phyloP scores from a whole-genome alignment of 2,888 invertebrate genomes.

The Mythimna ferrago region DNA sequence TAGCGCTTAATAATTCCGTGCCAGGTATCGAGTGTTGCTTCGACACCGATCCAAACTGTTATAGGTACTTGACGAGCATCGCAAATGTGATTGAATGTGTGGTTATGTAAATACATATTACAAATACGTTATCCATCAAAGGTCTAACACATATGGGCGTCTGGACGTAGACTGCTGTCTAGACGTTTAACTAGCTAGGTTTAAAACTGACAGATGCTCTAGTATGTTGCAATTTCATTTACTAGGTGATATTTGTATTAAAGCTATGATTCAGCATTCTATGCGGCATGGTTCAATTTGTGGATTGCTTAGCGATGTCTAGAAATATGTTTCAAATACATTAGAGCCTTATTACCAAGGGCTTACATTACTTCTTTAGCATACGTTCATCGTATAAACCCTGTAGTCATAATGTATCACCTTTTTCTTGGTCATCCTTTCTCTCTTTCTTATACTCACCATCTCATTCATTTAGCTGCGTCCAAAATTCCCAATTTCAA shows the following conservation, averaged over 20 bases:
- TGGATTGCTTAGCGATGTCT: background rate
- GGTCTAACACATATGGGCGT: conserved; percentile 49
- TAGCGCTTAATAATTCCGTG: conserved; percentile 29
- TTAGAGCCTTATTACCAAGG: no score
- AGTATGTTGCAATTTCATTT: conserved; percentile 34
- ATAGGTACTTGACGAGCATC: conserved; percentile 29
- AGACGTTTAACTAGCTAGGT: conserved; percentile 44
- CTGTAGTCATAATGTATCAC: no score
- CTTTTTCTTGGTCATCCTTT: no score
- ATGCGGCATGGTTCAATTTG: background rate
- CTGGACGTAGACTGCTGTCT: conserved; percentile 47
- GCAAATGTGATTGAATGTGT: conserved; percentile 44
- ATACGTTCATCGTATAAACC: no score
- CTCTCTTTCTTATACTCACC: no score
- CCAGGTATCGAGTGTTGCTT: conserved; percentile 27
- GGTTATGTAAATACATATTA: conserved; percentile 45
- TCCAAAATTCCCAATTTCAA: no score
- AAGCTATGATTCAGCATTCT: conserved; percentile 37
- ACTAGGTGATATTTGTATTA: conserved; percentile 28
- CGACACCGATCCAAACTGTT: conserved; percentile 37
- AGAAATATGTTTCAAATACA: background rate
- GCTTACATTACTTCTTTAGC: no score
- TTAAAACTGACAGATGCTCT: conserved; percentile 38
- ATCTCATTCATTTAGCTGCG: no score
- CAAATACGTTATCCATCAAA: conserved; percentile 46